Percentiles rank a stretch among this genome's conserved stretches.
Conservation (phyloP, 2,113 vertebrate species). For the Seriola rivoliana region DNA sequence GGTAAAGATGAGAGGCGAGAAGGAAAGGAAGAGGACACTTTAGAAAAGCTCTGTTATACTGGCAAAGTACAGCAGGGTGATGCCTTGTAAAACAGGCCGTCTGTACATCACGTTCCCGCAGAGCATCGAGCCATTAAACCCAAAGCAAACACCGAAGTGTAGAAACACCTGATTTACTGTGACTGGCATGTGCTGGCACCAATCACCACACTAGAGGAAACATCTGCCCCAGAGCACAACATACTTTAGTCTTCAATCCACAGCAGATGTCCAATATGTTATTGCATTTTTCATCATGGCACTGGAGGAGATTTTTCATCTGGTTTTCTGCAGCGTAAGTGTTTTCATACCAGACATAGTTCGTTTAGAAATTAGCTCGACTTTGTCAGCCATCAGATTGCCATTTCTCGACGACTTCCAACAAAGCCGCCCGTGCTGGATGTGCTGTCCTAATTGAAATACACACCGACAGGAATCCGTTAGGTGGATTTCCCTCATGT, state of each 20-base stretch:
- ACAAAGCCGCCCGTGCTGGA: constrained; percentile 15
- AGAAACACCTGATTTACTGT: constrained; percentile 70
- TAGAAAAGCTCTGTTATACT: constrained; percentile 2
- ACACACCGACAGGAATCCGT: constrained; percentile 16
- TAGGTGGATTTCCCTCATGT: constrained; percentile 49
- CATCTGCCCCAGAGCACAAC: constrained; percentile 83
- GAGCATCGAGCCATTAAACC: constrained; percentile 10
- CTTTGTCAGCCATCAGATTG: constrained; percentile 60
- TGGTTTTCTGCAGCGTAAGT: constrained; percentile 88
- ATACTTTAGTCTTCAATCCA: constrained; percentile 76
- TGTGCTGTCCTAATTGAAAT: constrained; percentile 46
- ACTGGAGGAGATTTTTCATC: constrained; percentile 85
- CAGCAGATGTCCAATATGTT: constrained; percentile 92
- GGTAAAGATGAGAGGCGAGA: neutral
- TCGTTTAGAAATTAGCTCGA: constrained; percentile 86
- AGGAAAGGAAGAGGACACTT: constrained; percentile 19
- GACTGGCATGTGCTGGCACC: constrained; percentile 49
- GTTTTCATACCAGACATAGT: constrained; percentile 84
- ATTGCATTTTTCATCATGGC: constrained; percentile 92
- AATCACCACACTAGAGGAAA: constrained; percentile 76
- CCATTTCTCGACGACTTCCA: neutral
- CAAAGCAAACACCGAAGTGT: constrained; percentile 46
- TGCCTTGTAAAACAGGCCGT: constrained; percentile 3
- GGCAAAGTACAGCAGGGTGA: constrained; percentile 18
- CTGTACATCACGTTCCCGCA: constrained; percentile 30